Percentiles rank a stretch among this genome's conserved stretches.
These are phyloP conservation scores for Poeciliopsis prolifica DNA, from an alignment of 2,113 vertebrate genomes.

Conservation along the genomic window DNA sequence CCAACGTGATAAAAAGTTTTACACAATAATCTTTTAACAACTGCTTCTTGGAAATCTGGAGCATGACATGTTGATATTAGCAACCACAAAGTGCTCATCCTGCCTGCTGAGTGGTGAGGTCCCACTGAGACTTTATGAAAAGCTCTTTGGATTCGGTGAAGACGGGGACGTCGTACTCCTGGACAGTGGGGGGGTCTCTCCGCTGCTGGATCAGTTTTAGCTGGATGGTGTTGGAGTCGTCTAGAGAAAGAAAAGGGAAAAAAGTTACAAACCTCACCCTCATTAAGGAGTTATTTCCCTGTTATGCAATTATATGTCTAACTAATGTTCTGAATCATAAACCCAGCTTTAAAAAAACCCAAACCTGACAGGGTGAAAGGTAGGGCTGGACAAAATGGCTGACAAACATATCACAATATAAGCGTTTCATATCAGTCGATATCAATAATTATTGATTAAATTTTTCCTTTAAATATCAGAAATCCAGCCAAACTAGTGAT, in stretches of 20 bases:
- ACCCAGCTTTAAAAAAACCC: no score
- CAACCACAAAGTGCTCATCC: neutral
- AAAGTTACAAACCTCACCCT: no score
- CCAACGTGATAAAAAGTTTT: slow-evolving; percentile 16
- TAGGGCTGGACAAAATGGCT: no score
- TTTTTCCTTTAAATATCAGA: no score
- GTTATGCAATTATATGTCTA: no score
- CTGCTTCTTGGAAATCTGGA: slow-evolving; percentile 14
- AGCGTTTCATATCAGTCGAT: no score
- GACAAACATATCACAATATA: no score
- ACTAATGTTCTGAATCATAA: no score
- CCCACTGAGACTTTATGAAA: slow-evolving; percentile 94
- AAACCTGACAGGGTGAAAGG: no score
- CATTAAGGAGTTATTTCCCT: no score
- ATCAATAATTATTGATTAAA: no score
- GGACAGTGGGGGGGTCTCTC: slow-evolving; percentile 88
- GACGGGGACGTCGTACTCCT: slow-evolving; percentile 95
- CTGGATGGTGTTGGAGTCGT: slow-evolving; percentile 96
- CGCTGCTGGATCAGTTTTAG: slow-evolving; percentile 92
- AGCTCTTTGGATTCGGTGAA: slow-evolving; percentile 94
- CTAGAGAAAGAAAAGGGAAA: slow-evolving; percentile 63
- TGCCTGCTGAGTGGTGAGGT: slow-evolving; percentile 97
- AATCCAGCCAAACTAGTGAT: no score
- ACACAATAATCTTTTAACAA: neutral
- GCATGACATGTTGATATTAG: neutral